These are phyloP conservation scores for Zhuqinia jingwanae DNA, from an alignment of 2,888 invertebrate genomes.

Conservation along the genomic window DNA sequence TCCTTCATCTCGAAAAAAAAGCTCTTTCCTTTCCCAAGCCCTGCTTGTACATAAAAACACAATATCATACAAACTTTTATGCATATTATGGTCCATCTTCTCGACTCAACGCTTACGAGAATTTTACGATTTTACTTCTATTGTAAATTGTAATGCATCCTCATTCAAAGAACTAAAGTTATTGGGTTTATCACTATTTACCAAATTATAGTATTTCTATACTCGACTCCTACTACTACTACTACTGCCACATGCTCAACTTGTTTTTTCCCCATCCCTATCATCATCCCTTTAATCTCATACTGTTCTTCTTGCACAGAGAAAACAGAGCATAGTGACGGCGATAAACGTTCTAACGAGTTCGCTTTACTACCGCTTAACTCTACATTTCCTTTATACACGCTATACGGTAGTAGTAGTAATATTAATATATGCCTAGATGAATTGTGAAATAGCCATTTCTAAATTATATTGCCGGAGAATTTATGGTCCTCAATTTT, in stretches of 20 bases:
- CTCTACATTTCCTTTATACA: not conserved
- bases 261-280: not conserved
- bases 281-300: slow-evolving; percentile 15
- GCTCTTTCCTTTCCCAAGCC: no score
- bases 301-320: not conserved
- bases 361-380: slow-evolving; percentile 36
- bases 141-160: slow-evolving; percentile 1
- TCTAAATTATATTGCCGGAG: slow-evolving; percentile 39
- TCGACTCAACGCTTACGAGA: not conserved
- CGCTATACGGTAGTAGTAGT: no score
- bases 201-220: slow-evolving; percentile 20
- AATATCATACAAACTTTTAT: no score
- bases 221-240: no score
- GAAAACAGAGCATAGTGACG: no score
- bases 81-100: not conserved
- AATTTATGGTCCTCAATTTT: slow-evolving; percentile 41
- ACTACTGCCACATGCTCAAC: no score
- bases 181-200: slow-evolving; percentile 43
- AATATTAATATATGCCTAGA: not conserved
- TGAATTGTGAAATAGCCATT: slow-evolving; percentile 36
- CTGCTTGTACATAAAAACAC: no score
- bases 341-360: slow-evolving; percentile 42
- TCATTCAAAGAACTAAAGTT: slow-evolving; percentile 7
- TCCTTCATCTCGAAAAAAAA: not conserved
- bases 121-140: slow-evolving; percentile 26